Evolutionary conservation across 2,797 vertebrate genomes (phyloP).

Genomic region (Arremon brunneinucha): DNA sequence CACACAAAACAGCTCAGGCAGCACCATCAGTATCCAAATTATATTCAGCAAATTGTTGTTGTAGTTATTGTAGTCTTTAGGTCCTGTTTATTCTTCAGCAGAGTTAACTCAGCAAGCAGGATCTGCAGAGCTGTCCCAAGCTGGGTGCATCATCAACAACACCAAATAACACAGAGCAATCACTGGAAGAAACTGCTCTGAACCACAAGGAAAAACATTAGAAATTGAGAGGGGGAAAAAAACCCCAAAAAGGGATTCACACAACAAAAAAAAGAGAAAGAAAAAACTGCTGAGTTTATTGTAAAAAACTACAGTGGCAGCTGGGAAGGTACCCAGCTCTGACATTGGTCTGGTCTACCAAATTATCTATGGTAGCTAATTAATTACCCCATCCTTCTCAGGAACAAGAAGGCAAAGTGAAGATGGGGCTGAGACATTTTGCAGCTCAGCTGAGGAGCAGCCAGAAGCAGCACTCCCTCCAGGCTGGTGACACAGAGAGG

Average conservation of each 20-base stretch:
- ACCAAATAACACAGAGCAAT: not conserved
- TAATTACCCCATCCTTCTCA: not conserved
- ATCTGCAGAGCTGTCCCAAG: not conserved
- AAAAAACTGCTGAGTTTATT: not conserved
- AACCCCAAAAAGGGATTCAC: fast-evolving
- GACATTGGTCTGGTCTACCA: not conserved
- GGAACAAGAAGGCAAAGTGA: not conserved
- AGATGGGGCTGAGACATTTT: not conserved
- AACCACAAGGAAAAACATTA: not conserved
- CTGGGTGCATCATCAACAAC: too few relatives aligned
- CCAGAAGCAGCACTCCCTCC: not conserved
- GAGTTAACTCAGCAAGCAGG: not conserved
- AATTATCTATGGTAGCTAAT: not conserved
- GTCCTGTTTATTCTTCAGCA: not conserved
- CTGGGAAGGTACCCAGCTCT: not conserved
- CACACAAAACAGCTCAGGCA: not conserved
- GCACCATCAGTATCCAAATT: not conserved
- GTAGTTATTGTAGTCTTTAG: not conserved
- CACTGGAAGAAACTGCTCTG: not conserved
- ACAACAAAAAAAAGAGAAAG: not conserved
- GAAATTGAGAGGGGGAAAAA: fast-evolving
- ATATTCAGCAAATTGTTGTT: not conserved
- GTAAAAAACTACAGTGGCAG: not conserved
- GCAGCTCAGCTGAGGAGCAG: not conserved
- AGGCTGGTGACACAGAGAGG: not conserved